Conservation (phyloP, 2,113 vertebrate species). For the Corythornis madagascariensis region DNA sequence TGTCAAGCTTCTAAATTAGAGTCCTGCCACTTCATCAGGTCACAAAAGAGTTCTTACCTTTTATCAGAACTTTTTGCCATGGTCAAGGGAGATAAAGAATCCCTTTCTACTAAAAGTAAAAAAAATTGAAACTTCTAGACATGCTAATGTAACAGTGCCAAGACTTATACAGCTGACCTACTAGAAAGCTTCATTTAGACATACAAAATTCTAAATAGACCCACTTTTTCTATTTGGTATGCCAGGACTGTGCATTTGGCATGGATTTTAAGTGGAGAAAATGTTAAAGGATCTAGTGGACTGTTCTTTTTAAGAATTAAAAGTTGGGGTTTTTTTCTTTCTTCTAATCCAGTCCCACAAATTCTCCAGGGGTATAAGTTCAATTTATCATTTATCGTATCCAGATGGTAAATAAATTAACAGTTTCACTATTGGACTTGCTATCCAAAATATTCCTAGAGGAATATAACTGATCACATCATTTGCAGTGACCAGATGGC, state of each 20-base stretch:
- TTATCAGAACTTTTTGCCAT: not conserved
- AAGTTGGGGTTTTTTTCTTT: not conserved
- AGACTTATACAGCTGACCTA: not conserved
- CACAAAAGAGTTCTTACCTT: not conserved
- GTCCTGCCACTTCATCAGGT: not conserved
- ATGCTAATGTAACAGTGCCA: not conserved
- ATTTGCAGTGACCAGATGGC: slow-evolving; percentile 51
- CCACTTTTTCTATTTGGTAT: not conserved
- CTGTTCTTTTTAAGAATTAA: not conserved
- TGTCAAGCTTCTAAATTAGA: not conserved
- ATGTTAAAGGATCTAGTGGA: not conserved
- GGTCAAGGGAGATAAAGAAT: not conserved
- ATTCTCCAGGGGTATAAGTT: slow-evolving; percentile 12
- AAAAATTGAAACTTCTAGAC: not conserved
- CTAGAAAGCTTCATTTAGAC: not conserved
- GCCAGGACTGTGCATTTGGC: not conserved
- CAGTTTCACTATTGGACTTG: slow-evolving; percentile 24
- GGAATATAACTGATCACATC: slow-evolving; percentile 55
- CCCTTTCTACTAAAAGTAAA: not conserved
- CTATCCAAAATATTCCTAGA: slow-evolving; percentile 40
- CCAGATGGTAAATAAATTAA: slow-evolving; percentile 61
- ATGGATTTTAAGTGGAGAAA: not conserved
- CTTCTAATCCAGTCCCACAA: not conserved
- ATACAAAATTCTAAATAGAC: not conserved
- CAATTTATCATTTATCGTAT: slow-evolving; percentile 56